Percentiles rank a stretch among this genome's conserved stretches.
phyloP scores from a whole-genome alignment of 2,797 vertebrate species.

The Calcarius lapponicus region DNA sequence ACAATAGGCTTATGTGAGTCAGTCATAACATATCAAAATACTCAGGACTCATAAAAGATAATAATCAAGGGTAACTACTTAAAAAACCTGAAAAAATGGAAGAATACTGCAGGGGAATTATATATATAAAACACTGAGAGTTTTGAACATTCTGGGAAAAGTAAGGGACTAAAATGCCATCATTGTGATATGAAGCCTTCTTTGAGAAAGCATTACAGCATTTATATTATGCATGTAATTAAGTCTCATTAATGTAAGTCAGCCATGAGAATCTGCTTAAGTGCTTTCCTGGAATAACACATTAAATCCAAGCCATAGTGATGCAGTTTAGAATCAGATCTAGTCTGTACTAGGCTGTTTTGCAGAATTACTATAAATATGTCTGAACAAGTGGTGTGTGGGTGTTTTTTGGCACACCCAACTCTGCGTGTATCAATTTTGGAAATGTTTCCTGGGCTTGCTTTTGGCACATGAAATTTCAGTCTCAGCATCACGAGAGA shows the following conservation, averaged over 20 bases:
- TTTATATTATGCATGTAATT: not conserved
- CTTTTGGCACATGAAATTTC: not conserved
- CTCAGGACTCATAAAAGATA: not conserved
- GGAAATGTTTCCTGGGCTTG: not conserved
- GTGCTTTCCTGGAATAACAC: not conserved
- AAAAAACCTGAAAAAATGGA: not conserved
- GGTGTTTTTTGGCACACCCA: not conserved
- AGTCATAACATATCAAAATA: not conserved
- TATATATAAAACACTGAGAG: not conserved
- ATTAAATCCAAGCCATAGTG: not conserved
- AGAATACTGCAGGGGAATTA: not conserved
- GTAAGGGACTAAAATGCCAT: not conserved
- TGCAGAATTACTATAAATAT: not conserved
- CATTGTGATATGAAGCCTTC: not conserved
- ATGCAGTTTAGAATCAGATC: not conserved
- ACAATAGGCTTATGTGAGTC: not conserved
- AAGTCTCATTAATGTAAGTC: slow-evolving; percentile 20
- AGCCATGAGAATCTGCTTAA: slow-evolving; percentile 18
- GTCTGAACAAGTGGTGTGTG: not conserved
- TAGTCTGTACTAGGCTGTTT: not conserved
- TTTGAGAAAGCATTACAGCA: not conserved
- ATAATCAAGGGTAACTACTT: not conserved
- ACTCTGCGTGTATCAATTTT: not conserved
- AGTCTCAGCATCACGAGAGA: not conserved
- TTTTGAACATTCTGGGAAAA: not conserved